Evolutionary conservation across 2,113 vertebrate species (phyloP).

Genomic region (Patagioenas fasciata): DNA sequence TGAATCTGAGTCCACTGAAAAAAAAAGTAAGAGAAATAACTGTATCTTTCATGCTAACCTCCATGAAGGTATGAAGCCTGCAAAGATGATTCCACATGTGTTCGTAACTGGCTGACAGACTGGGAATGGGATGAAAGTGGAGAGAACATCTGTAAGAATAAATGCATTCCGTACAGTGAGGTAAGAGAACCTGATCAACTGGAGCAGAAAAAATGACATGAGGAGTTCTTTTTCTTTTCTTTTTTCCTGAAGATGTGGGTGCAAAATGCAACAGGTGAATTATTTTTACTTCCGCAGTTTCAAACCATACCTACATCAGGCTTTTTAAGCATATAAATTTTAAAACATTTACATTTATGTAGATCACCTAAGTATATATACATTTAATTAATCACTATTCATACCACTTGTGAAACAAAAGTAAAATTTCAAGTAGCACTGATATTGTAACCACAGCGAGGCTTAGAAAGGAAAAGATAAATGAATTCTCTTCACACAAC

Average conservation of each 20-base stretch:
- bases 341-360: background rate
- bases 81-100: slow-evolving; percentile 68
- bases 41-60: background rate
- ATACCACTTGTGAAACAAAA: background rate
- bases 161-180: slow-evolving; percentile 67
- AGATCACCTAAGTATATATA: background rate
- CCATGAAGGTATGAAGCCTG: slow-evolving; percentile 75
- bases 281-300: background rate
- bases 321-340: background rate
- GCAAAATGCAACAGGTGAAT: background rate
- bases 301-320: background rate
- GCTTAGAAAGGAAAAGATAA: background rate
- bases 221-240: background rate
- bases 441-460: background rate
- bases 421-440: background rate
- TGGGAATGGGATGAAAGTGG: slow-evolving; percentile 64
- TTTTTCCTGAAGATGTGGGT: background rate
- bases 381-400: background rate
- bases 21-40: background rate
- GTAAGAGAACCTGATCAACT: slow-evolving; percentile 44
- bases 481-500: background rate
- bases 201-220: background rate
- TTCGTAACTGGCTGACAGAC: slow-evolving; percentile 68
- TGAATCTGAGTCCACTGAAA: background rate
- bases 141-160: slow-evolving; percentile 66